These are phyloP conservation scores for Pelmatolapia mariae DNA, from an alignment of 2,113 vertebrate genomes.

Conservation along the genomic window DNA sequence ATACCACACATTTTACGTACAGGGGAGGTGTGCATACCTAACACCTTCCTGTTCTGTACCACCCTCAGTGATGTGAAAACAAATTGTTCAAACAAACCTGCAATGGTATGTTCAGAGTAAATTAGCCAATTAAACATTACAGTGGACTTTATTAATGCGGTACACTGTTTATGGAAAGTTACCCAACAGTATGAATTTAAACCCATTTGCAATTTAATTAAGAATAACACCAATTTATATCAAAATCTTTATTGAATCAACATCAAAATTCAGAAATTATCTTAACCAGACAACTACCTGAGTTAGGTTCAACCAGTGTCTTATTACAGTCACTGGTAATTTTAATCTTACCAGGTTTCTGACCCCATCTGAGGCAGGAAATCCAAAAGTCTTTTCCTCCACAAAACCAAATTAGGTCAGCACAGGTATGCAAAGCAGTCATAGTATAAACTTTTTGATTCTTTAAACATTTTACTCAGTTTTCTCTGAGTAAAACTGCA, in stretches of 20 bases:
- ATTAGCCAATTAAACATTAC: background rate
- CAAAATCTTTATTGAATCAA: background rate
- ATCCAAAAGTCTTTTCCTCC: background rate
- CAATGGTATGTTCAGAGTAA: accelerated
- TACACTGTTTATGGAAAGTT: background rate
- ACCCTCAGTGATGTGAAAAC: background rate
- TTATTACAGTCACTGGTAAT: background rate
- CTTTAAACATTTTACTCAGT: background rate
- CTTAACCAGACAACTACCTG: background rate
- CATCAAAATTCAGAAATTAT: background rate
- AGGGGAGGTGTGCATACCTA: background rate
- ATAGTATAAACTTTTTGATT: background rate
- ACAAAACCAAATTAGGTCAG: background rate
- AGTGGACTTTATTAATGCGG: background rate
- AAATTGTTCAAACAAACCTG: background rate
- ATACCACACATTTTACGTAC: background rate
- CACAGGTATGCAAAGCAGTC: background rate
- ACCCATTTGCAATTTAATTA: background rate
- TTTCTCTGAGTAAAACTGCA: background rate
- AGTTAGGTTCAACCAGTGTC: background rate
- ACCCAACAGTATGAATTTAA: background rate
- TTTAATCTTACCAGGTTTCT: background rate
- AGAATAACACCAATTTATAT: background rate
- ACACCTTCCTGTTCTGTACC: background rate
- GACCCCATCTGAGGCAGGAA: background rate